These are phyloP conservation scores for Tiliqua scincoides DNA, from an alignment of 2,113 vertebrate genomes.

Conservation along the genomic window DNA sequence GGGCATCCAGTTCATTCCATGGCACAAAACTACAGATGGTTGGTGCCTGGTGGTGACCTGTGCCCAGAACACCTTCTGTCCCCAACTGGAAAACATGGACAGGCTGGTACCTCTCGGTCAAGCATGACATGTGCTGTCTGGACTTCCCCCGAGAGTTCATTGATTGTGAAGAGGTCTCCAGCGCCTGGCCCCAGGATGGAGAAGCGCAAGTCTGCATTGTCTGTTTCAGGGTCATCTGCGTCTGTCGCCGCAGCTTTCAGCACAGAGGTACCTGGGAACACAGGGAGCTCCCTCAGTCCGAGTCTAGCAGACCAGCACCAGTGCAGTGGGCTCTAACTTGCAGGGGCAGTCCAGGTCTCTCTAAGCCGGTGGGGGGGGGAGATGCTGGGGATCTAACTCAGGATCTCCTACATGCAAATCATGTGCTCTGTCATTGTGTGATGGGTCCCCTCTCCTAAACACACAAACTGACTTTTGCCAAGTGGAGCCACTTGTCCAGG, in stretches of 20 bases:
- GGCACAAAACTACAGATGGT: background rate
- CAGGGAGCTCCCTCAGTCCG: accelerated
- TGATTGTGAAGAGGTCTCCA: conserved; percentile 87
- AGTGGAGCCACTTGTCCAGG: no score
- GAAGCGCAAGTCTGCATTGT: conserved; percentile 86
- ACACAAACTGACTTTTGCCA: no score
- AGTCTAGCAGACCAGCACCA: background rate
- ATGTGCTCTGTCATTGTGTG: no score
- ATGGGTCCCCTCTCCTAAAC: no score
- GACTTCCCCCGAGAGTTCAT: conserved; percentile 86
- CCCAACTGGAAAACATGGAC: background rate
- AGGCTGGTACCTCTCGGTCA: conserved; percentile 84
- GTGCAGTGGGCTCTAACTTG: background rate
- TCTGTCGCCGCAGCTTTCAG: conserved; percentile 87
- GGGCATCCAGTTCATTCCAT: background rate
- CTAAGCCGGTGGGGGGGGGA: no score
- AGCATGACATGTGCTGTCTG: conserved; percentile 87
- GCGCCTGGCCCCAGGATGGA: conserved; percentile 85
- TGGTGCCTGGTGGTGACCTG: background rate
- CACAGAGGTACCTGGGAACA: conserved; percentile 83
- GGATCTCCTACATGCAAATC: no score
- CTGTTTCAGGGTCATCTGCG: conserved; percentile 88
- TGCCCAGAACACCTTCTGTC: background rate
- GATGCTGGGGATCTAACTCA: no score
- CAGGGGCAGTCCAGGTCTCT: background rate